Evolutionary conservation across 2,888 invertebrate genomes (phyloP).

Genomic region (Xylota sylvarum): DNA sequence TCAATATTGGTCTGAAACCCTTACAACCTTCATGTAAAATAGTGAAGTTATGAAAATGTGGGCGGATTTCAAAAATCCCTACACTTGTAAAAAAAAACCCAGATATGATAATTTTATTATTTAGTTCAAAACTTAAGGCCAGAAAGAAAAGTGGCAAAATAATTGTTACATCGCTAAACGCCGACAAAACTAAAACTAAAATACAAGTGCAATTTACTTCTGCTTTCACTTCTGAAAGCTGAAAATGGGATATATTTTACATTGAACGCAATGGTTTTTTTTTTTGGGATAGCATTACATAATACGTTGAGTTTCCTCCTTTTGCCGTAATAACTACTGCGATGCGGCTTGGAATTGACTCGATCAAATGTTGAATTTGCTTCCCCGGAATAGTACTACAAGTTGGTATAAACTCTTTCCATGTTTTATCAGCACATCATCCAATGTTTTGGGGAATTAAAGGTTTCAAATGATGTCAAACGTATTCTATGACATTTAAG

Average conservation of each 20-base stretch:
- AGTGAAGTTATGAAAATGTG: too few relatives aligned
- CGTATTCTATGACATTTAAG: too few relatives aligned
- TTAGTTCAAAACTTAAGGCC: too few relatives aligned
- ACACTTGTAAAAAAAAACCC: too few relatives aligned
- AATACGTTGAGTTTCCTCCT: too few relatives aligned
- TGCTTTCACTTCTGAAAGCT: slow-evolving; percentile 8
- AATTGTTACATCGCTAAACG: slow-evolving; percentile 1
- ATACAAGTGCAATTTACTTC: background rate
- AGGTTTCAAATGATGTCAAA: too few relatives aligned
- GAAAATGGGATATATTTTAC: slow-evolving; percentile 14
- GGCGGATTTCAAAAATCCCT: too few relatives aligned
- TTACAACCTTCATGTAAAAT: too few relatives aligned
- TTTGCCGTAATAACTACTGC: slow-evolving; percentile 11
- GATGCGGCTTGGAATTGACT: background rate
- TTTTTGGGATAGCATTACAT: too few relatives aligned
- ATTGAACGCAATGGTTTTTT: slow-evolving; percentile 11
- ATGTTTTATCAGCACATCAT: slow-evolving; percentile 16
- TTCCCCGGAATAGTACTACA: slow-evolving; percentile 1
- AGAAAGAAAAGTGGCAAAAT: slow-evolving; percentile 6
- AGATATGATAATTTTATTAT: too few relatives aligned
- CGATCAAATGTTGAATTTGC: slow-evolving; percentile 13
- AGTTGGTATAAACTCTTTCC: background rate
- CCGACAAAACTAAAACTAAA: slow-evolving; percentile 13
- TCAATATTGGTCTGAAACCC: too few relatives aligned
- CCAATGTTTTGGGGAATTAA: background rate